Base-by-base conservation (phyloP, 2,888 invertebrate species). In the Ectobius pallidus region DNA sequence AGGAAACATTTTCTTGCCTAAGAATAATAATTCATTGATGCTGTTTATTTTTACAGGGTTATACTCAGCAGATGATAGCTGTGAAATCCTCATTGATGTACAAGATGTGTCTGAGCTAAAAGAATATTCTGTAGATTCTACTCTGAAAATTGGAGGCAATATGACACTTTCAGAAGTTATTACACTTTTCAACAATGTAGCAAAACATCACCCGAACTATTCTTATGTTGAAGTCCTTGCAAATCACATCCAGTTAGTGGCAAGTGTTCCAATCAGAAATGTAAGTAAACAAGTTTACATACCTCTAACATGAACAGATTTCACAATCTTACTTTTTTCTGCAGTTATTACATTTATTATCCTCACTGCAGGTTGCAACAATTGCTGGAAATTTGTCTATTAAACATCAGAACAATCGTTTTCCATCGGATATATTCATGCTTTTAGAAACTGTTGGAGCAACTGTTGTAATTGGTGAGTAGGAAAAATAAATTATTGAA, bases 351-450 rank as follows among this genome's bases (percentile, higher is more conserved):
- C 34, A 34, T 39, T 55, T 25, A 39, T 9, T 69, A n/a, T n/a
- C n/a, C n/a, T n/a, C n/a, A n/a, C n/a, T 68, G 30, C 67, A 74
- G 72, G 42, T 62, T 27, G 75, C 70, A n/a, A 74, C 73, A 7
- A 30, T 76, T 20, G 75, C 74, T 18, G 75, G 74, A 20, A 74
- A 74, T 58, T 44, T 74, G 11, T 87, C 89, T 83, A 85, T 91
- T 71, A 92, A 92, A 80, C 86, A 91, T 78, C 79, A 83, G 9
- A 86, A 91, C 77, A 85, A 82, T 1, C 90, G 90, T 71, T 93
- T 92, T 80, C 89, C 89, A 11, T 92, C 92, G 0, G 92, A 93
- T 78, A 79, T 92, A 9, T 91, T 88, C 78, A 81, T 91, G 2
- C 82, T 91, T 3, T 78, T 92, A 27, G 81, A 81, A 76, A 77